phyloP scores from a whole-genome alignment of 1,140 invertebrate species.

The Drosophila melanica region DNA sequence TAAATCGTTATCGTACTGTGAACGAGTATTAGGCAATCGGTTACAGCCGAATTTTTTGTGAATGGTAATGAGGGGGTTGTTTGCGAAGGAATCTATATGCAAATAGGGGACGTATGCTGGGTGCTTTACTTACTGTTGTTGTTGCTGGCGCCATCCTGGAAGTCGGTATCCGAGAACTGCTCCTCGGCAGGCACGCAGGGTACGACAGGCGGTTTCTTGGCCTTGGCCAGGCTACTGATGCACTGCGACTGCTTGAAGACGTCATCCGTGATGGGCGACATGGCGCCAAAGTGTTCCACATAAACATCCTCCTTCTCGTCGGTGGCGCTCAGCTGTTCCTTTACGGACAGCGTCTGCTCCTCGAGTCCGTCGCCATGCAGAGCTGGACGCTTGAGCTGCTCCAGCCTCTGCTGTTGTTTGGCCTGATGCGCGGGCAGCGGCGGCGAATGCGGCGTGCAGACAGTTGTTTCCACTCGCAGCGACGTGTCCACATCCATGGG shows the following conservation, averaged over 20 bases:
- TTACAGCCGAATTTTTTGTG: no score
- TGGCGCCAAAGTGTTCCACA: conserved; percentile 67
- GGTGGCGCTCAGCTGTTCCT: conserved; percentile 67
- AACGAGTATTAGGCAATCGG: no score
- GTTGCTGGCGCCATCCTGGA: conserved; percentile 50
- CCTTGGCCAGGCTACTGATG: conserved; percentile 40
- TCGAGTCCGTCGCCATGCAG: conserved; percentile 58
- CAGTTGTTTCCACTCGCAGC: conserved; percentile 5
- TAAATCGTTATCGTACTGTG: no score
- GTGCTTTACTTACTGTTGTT: conserved; percentile 56
- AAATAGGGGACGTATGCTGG: neutral
- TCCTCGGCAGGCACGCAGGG: conserved; percentile 6
- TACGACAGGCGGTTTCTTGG: conserved; percentile 8
- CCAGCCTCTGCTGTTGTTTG: no score
- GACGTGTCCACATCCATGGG: conserved; percentile 70
- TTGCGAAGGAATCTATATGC: neutral
- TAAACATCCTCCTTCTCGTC: conserved; percentile 79
- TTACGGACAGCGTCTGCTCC: conserved; percentile 68
- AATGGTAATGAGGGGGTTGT: no score
- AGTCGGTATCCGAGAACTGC: conserved; percentile 46
- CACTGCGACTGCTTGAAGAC: conserved; percentile 63
- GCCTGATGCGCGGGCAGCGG: conserved; percentile 1
- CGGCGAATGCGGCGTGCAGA: neutral
- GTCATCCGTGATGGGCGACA: conserved; percentile 63
- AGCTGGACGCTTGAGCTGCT: conserved; percentile 40